Conservation (phyloP, 1,140 invertebrate species). For the Ips typographus region DNA sequence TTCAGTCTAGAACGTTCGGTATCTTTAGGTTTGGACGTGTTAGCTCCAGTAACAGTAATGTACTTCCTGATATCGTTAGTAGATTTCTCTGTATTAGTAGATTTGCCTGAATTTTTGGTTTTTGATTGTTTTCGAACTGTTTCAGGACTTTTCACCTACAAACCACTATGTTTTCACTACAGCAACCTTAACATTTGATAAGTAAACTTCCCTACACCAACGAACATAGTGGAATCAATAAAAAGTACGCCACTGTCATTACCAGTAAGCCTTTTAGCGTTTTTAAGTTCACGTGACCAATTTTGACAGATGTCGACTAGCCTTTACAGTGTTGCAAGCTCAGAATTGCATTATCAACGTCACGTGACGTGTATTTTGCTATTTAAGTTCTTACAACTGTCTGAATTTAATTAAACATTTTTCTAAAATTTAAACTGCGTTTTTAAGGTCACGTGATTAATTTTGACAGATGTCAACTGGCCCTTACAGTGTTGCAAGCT, state of each 20-base stretch:
- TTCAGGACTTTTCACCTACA: slow-evolving; percentile 64
- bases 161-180: not conserved
- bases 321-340: not conserved
- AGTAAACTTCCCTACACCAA: not conserved
- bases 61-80: slow-evolving; percentile 42
- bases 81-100: slow-evolving; percentile 2
- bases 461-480: too few species aligned
- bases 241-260: not conserved
- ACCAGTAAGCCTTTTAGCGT: too few species aligned
- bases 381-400: too few species aligned
- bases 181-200: not conserved
- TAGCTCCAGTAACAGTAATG: slow-evolving; percentile 31
- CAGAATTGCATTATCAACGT: too few species aligned
- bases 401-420: too few species aligned
- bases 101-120: slow-evolving; percentile 35
- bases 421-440: too few species aligned
- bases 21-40: slow-evolving; percentile 18
- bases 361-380: too few species aligned
- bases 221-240: not conserved
- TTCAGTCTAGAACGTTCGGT: slow-evolving; percentile 37
- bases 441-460: too few species aligned
- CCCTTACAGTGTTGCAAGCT: too few species aligned
- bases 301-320: not conserved
- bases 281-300: slow-evolving; percentile 12
- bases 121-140: slow-evolving; percentile 41